Conservation (phyloP, 1,140 invertebrate species). For the Linepithema humile region DNA sequence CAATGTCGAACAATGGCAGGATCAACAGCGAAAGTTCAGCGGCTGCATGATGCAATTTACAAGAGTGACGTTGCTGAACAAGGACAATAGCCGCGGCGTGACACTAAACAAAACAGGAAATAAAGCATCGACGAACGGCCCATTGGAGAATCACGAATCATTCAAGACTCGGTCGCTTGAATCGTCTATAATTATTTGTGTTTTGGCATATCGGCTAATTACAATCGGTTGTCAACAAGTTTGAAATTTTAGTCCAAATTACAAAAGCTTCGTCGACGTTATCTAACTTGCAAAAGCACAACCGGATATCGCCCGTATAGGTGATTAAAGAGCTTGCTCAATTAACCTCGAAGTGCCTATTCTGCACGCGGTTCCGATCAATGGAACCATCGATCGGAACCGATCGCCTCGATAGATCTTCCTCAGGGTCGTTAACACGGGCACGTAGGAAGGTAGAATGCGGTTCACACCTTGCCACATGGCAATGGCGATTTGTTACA, state of each 20-base stretch:
- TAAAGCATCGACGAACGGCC: background rate
- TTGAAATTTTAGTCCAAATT: background rate
- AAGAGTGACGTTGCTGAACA: slow-evolving; percentile 62
- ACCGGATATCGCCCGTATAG: background rate
- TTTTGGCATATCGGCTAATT: background rate
- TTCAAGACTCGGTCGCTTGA: background rate
- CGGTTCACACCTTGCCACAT: slow-evolving; percentile 65
- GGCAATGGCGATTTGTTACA: slow-evolving; percentile 70
- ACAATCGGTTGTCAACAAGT: background rate
- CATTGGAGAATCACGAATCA: slow-evolving; percentile 41
- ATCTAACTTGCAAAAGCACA: background rate
- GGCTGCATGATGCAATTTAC: slow-evolving; percentile 55
- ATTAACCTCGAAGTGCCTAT: slow-evolving; percentile 30
- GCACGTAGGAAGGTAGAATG: slow-evolving; percentile 60
- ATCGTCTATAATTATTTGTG: background rate
- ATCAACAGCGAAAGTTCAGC: slow-evolving; percentile 17
- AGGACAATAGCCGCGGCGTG: slow-evolving; percentile 29
- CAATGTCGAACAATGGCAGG: background rate
- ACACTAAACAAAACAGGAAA: slow-evolving; percentile 38
- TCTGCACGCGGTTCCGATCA: slow-evolving; percentile 46
- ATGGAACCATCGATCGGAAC: slow-evolving; percentile 45
- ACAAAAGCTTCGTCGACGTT: background rate
- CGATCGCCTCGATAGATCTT: slow-evolving; percentile 45
- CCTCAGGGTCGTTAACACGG: slow-evolving; percentile 60
- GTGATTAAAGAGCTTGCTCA: slow-evolving; percentile 7